phyloP scores from a whole-genome alignment of 2,888 invertebrate species.

The Miltochrista miniata region DNA sequence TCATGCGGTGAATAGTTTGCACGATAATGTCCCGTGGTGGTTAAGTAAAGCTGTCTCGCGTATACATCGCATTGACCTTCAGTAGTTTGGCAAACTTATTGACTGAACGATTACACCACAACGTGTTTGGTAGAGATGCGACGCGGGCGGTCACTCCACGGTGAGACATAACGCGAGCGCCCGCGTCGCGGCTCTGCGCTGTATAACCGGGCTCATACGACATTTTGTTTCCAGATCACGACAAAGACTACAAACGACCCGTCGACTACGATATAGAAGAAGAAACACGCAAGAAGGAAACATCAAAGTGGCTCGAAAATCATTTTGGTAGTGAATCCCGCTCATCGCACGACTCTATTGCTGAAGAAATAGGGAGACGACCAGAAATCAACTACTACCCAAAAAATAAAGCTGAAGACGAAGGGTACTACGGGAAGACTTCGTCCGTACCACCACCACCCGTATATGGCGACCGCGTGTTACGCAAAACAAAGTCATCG shows the following conservation, averaged over 20 bases:
- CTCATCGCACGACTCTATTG: slow-evolving; percentile 88
- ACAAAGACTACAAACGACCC: slow-evolving; percentile 91
- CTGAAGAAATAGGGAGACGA: slow-evolving; percentile 85
- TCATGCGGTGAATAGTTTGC: slow-evolving; percentile 64
- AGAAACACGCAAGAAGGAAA: slow-evolving; percentile 94
- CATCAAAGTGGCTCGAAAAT: slow-evolving; percentile 95
- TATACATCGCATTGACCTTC: slow-evolving; percentile 78
- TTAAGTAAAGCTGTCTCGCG: slow-evolving; percentile 70
- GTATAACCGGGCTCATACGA: slow-evolving; percentile 36
- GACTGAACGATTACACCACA: slow-evolving; percentile 76
- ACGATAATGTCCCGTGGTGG: slow-evolving; percentile 54
- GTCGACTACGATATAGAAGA: slow-evolving; percentile 94
- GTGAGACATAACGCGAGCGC: slow-evolving; percentile 61
- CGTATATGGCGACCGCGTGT: slow-evolving; percentile 70
- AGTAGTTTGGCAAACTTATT: slow-evolving; percentile 78
- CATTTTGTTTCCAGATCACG: slow-evolving; percentile 83
- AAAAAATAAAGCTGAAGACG: slow-evolving; percentile 85
- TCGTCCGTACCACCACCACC: slow-evolving; percentile 73
- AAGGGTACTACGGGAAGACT: slow-evolving; percentile 74
- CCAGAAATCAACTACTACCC: slow-evolving; percentile 88
- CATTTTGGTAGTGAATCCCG: slow-evolving; percentile 95
- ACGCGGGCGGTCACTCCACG: slow-evolving; percentile 56
- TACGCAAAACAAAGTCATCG: slow-evolving; percentile 81
- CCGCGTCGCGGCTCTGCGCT: slow-evolving; percentile 42
- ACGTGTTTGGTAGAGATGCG: slow-evolving; percentile 58